These are phyloP conservation scores for Heterodera carotae DNA, from an alignment of 1,140 invertebrate genomes.

Conservation along the genomic window DNA sequence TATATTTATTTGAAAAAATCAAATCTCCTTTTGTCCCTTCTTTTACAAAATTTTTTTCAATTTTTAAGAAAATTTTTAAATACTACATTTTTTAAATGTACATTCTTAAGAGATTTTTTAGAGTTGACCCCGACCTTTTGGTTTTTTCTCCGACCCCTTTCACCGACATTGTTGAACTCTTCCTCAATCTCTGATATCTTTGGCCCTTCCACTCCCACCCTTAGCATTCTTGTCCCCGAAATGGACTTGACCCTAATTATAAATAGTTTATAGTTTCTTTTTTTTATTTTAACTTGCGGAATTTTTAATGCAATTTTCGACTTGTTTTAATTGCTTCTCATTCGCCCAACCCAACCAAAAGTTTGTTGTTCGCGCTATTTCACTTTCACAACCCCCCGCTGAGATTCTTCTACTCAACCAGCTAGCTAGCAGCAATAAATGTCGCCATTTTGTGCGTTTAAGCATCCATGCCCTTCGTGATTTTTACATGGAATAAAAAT, in stretches of 20 bases:
- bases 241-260: too few relatives aligned
- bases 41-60: neutral
- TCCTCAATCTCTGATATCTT: too few relatives aligned
- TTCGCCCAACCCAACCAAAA: neutral
- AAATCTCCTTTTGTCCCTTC: neutral
- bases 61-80: too few relatives aligned
- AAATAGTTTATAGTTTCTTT: too few relatives aligned
- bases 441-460: neutral
- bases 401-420: neutral
- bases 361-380: neutral
- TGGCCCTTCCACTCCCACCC: too few relatives aligned
- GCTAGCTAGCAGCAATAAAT: too few relatives aligned
- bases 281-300: neutral
- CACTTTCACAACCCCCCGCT: neutral
- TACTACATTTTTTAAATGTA: too few relatives aligned
- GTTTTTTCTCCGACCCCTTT: too few relatives aligned
- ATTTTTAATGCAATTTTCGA: neutral
- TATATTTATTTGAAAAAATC: conserved; percentile 1
- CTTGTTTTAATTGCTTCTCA: neutral
- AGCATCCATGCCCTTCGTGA: neutral
- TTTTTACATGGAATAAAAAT: conserved; percentile 12
- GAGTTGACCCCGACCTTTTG: too few relatives aligned
- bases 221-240: too few relatives aligned
- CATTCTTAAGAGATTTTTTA: too few relatives aligned
- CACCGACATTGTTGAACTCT: too few relatives aligned